Evolutionary conservation across 1,140 invertebrate species (phyloP).

Genomic region (Ericerus pela): DNA sequence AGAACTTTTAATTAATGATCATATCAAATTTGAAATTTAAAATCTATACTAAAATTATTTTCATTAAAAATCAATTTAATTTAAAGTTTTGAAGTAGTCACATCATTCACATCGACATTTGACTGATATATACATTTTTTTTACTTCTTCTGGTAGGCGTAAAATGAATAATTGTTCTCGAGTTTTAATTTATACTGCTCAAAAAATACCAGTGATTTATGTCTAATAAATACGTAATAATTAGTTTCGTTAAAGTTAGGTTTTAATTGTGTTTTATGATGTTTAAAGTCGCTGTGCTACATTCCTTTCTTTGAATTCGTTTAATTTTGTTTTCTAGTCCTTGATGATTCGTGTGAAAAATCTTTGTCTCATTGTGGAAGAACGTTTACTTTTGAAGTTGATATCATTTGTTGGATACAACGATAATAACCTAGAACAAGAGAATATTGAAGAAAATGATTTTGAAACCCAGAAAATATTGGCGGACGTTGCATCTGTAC

Average conservation of each 20-base stretch:
- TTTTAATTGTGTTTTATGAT: neutral
- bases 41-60: too few species aligned
- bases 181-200: too few species aligned
- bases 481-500: slow-evolving; percentile 60
- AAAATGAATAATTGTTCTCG: too few species aligned
- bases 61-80: too few species aligned
- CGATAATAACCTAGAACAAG: slow-evolving; percentile 29
- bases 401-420: slow-evolving; percentile 45
- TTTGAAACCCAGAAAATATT: slow-evolving; percentile 58
- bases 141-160: too few species aligned
- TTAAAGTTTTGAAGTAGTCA: too few species aligned
- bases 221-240: too few species aligned
- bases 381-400: slow-evolving; percentile 71
- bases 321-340: slow-evolving; percentile 44
- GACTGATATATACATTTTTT: too few species aligned
- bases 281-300: neutral
- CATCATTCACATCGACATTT: too few species aligned
- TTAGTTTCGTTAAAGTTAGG: neutral
- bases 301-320: neutral
- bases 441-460: slow-evolving; percentile 53
- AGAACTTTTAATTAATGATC: too few species aligned
- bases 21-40: too few species aligned
- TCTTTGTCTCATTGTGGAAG: slow-evolving; percentile 71
- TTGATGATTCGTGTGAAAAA: slow-evolving; percentile 68
- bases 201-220: too few species aligned